phyloP scores from a whole-genome alignment of 2,113 vertebrate species.

The Eurystomus gularis region DNA sequence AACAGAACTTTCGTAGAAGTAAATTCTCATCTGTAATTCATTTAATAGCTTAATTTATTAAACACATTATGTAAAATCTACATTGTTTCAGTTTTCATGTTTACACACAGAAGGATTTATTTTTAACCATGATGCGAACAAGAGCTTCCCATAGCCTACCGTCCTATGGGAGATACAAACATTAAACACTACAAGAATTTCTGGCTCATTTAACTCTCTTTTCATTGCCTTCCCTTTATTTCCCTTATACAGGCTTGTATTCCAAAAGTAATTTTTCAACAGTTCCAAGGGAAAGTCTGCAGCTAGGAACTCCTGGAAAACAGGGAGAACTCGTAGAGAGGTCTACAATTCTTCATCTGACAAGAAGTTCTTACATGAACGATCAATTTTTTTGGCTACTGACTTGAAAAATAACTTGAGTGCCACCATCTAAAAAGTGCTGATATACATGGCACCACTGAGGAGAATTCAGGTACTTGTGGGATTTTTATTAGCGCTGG shows the following conservation, averaged over 20 bases:
- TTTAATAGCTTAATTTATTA: constrained; percentile 78
- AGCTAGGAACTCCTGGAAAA: constrained; percentile 56
- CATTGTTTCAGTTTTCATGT: constrained; percentile 73
- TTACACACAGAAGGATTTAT: constrained; percentile 67
- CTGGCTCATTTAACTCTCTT: constrained; percentile 71
- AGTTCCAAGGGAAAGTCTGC: constrained; percentile 39
- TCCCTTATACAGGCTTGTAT: constrained; percentile 19
- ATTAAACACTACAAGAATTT: constrained; percentile 65
- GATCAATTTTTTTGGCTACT: background rate
- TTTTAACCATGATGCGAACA: constrained; percentile 55
- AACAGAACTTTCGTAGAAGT: constrained; percentile 37
- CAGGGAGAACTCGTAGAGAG: constrained; percentile 71
- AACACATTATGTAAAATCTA: constrained; percentile 79
- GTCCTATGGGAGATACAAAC: constrained; percentile 55
- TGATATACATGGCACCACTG: constrained; percentile 19
- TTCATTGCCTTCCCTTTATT: constrained; percentile 71
- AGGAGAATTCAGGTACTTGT: constrained; percentile 28
- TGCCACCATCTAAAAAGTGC: constrained; percentile 69
- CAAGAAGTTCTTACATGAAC: constrained; percentile 66
- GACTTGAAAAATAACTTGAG: constrained; percentile 67
- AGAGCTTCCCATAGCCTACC: constrained; percentile 55
- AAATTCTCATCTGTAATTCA: constrained; percentile 58
- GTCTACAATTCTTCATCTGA: constrained; percentile 61
- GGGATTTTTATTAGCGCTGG: constrained; percentile 16
- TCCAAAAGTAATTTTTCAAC: constrained; percentile 25